Percentiles rank a stretch among this genome's conserved stretches.
Conservation (phyloP, 2,888 invertebrate species). For the Myopa testacea region DNA sequence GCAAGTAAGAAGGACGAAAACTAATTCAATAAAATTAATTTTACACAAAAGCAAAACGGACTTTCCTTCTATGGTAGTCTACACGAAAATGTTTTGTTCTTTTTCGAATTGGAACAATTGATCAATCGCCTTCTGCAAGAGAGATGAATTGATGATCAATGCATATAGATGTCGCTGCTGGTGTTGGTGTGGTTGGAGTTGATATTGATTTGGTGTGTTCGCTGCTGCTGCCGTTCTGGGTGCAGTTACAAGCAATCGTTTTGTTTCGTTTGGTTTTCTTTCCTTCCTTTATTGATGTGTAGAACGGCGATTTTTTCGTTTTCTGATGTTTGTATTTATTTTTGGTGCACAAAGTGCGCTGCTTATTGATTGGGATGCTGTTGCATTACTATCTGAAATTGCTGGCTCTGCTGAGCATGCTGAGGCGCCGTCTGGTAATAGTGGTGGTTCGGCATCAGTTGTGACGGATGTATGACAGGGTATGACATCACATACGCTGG, state of each 20-base stretch:
- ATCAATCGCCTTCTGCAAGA: slow-evolving; percentile 15
- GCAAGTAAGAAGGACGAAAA: slow-evolving; percentile 13
- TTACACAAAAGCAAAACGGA: slow-evolving; percentile 30
- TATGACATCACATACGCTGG: slow-evolving; percentile 73
- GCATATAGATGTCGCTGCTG: slow-evolving; percentile 38
- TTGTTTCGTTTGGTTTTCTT: slow-evolving; percentile 16
- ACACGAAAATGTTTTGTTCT: not conserved
- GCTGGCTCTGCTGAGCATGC: slow-evolving; percentile 65
- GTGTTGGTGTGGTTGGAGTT: slow-evolving; percentile 40
- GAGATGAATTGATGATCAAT: not conserved
- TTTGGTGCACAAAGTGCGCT: slow-evolving; percentile 22
- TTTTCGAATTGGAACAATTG: not conserved
- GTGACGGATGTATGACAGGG: slow-evolving; percentile 69
- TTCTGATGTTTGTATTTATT: slow-evolving; percentile 36
- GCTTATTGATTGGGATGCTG: slow-evolving; percentile 65
- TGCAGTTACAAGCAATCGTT: not conserved
- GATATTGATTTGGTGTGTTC: slow-evolving; percentile 37
- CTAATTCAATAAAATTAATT: not conserved
- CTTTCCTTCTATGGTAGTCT: not conserved
- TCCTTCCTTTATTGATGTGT: not conserved
- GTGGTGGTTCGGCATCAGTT: slow-evolving; percentile 63
- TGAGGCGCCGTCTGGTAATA: slow-evolving; percentile 63
- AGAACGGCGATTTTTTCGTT: not conserved
- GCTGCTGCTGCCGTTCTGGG: slow-evolving; percentile 6
- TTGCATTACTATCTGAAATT: slow-evolving; percentile 67